Conservation (phyloP, 2,113 vertebrate species). For the Heliornis fulica region DNA sequence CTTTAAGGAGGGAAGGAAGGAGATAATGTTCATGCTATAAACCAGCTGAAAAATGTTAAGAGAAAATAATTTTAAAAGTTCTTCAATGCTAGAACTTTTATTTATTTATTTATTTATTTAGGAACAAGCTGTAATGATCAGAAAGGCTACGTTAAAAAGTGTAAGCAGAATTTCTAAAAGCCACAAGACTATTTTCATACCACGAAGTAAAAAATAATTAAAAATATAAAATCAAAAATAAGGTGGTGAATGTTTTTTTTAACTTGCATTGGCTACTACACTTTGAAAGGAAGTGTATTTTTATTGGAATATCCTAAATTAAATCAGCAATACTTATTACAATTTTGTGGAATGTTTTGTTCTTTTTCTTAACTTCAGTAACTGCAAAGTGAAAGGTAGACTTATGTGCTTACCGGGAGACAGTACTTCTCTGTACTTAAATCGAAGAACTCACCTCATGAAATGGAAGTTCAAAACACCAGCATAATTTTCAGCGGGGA, state of each 20-base stretch:
- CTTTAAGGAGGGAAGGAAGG: neutral
- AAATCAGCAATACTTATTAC: neutral
- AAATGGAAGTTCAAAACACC: neutral
- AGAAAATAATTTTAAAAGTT: neutral
- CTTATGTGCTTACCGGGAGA: neutral
- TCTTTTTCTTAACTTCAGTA: neutral
- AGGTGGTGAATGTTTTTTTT: too few species aligned
- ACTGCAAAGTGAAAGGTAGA: neutral
- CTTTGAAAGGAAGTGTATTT: neutral
- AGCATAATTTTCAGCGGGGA: neutral
- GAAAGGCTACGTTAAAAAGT: neutral
- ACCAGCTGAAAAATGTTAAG: neutral
- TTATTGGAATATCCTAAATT: neutral
- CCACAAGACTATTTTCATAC: neutral
- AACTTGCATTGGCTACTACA: neutral
- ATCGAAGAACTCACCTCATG: neutral
- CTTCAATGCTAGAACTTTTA: neutral
- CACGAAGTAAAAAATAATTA: neutral
- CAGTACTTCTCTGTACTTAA: neutral
- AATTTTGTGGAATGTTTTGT: neutral
- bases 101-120: neutral
- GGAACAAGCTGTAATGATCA: neutral
- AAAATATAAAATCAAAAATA: too few species aligned
- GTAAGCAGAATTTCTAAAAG: neutral
- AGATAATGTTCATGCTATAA: neutral